phyloP scores from a whole-genome alignment of 1,140 invertebrate species.

The Lamellibrachia luymesi region DNA sequence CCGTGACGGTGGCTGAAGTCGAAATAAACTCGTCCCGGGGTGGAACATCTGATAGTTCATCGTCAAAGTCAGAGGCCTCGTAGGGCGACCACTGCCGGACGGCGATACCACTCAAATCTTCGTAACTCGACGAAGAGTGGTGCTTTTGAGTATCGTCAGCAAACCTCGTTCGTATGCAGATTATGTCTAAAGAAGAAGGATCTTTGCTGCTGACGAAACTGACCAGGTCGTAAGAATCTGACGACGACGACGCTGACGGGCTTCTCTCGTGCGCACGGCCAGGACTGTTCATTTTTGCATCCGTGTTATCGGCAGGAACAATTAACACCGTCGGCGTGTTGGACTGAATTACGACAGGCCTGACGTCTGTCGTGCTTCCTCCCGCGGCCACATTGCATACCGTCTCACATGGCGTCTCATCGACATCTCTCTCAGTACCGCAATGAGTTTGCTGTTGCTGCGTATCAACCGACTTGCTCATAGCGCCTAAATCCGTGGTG shows the following conservation, averaged over 20 bases:
- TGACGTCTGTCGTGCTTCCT: neutral
- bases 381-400: neutral
- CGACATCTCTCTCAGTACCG: neutral
- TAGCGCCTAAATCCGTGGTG: neutral
- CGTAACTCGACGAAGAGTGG: neutral
- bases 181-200: neutral
- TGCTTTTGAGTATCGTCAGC: neutral
- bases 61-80: neutral
- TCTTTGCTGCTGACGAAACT: neutral
- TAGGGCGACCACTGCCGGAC: neutral
- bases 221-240: neutral
- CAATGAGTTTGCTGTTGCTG: neutral
- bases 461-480: neutral
- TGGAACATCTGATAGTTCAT: conserved; percentile 3
- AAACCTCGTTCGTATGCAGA: neutral
- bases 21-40: neutral
- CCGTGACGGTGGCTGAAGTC: neutral
- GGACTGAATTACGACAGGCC: neutral
- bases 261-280: neutral
- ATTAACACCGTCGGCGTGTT: neutral
- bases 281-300: neutral
- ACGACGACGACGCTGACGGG: neutral
- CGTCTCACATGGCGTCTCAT: neutral
- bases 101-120: neutral
- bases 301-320: neutral